Conservation (phyloP, 1,140 invertebrate genomes). For the Drosophila sulfurigaster region DNA sequence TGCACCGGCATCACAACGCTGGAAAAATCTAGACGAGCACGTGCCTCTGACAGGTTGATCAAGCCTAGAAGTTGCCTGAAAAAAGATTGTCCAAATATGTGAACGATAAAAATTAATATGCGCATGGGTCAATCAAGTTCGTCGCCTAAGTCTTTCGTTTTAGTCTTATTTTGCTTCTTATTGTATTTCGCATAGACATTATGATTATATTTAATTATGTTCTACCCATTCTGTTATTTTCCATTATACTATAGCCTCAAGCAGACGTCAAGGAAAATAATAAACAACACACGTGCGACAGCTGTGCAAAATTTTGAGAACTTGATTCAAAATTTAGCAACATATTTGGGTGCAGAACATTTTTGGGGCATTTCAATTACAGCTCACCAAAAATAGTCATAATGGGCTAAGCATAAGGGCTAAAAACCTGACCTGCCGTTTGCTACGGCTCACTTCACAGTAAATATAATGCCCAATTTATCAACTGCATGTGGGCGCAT, state of each 20-base stretch:
- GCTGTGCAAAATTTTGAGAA: neutral
- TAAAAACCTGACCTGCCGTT: neutral
- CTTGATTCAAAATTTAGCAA: neutral
- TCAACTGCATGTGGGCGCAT: conserved; percentile 65
- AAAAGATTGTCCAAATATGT: conserved; percentile 6
- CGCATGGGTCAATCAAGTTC: neutral
- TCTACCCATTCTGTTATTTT: neutral
- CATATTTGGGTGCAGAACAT: conserved; percentile 21
- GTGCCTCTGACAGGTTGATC: conserved; percentile 94
- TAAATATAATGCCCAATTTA: conserved; percentile 34
- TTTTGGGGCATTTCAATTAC: neutral
- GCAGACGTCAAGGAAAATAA: neutral
- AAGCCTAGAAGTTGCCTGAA: conserved; percentile 87
- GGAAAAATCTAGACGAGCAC: conserved; percentile 93
- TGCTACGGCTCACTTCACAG: conserved; percentile 86
- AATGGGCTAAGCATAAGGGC: neutral
- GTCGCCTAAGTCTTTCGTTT: conserved; percentile 13
- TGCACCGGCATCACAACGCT: conserved; percentile 92
- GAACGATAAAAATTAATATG: neutral
- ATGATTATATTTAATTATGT: too few relatives aligned
- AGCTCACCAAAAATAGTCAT: conserved; percentile 3
- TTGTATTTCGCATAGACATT: too few relatives aligned
- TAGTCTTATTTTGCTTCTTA: too few relatives aligned
- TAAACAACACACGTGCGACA: neutral
- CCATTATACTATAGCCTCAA: neutral